Percentiles rank a stretch among this genome's conserved stretches.
Conservation (phyloP, 2,888 invertebrate species). For the Parelbella ahira region DNA sequence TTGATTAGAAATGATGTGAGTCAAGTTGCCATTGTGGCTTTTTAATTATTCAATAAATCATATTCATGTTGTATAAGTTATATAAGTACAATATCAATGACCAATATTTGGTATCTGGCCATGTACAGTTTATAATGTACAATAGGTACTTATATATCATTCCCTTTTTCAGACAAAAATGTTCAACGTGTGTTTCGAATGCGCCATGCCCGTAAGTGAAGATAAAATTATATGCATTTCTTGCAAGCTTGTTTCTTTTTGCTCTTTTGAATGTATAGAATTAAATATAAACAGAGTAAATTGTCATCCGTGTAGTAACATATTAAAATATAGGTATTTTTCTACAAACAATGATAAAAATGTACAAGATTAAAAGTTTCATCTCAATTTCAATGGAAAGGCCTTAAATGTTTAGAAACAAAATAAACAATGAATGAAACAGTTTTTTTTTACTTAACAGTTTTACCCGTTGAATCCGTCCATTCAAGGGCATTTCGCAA, state of each 20-base stretch:
- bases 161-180: slow-evolving; percentile 45
- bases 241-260: slow-evolving; percentile 57
- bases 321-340: slow-evolving; percentile 47
- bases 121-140: too few species aligned
- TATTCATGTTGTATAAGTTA: too few species aligned
- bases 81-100: too few species aligned
- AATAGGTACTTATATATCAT: too few species aligned
- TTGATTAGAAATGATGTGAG: slow-evolving; percentile 37
- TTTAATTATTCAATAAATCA: too few species aligned
- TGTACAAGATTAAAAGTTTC: not conserved
- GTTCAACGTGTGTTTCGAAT: slow-evolving; percentile 66
- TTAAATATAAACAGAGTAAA: slow-evolving; percentile 42
- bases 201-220: slow-evolving; percentile 47
- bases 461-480: too few species aligned
- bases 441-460: too few species aligned
- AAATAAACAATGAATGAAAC: too few species aligned
- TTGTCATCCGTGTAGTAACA: slow-evolving; percentile 59
- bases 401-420: too few species aligned
- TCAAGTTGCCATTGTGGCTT: slow-evolving; percentile 30
- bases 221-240: slow-evolving; percentile 43
- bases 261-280: slow-evolving; percentile 52
- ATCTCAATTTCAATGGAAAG: too few species aligned
- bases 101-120: too few species aligned
- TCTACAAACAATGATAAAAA: slow-evolving; percentile 4
- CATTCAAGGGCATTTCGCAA: too few species aligned